A percentile compares a stretch with the other conserved stretches of the same genome.
These are phyloP conservation scores for Procavia capensis DNA, from an alignment of 2,113 vertebrate genomes.

Conservation along the genomic window DNA sequence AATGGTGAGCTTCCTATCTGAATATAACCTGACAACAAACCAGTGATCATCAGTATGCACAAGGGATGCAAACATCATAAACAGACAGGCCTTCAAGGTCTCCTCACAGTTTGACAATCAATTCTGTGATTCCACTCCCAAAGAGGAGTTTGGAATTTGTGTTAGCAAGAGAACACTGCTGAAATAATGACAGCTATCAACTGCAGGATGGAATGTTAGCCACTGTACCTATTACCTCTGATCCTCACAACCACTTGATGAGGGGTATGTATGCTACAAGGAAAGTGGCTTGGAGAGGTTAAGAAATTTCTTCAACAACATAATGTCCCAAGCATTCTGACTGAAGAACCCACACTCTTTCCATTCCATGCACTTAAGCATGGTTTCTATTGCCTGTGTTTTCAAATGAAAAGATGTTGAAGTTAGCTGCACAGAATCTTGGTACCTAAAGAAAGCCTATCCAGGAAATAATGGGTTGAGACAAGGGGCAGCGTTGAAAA, in stretches of 20 bases:
- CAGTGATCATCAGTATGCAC: not conserved
- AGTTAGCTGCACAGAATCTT: not conserved
- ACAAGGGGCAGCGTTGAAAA: slow-evolving; percentile 12
- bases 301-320: not conserved
- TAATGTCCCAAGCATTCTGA: slow-evolving; percentile 21
- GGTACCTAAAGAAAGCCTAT: not conserved
- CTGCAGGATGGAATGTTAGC: not conserved
- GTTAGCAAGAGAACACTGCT: not conserved
- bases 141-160: slow-evolving; percentile 1
- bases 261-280: slow-evolving; percentile 1
- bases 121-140: slow-evolving; percentile 4
- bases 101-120: not conserved
- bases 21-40: slow-evolving; percentile 5
- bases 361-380: not conserved
- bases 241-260: not conserved
- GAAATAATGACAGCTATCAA: not conserved
- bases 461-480: slow-evolving; percentile 30
- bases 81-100: not conserved
- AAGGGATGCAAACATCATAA: slow-evolving; percentile 1
- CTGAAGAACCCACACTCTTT: not conserved
- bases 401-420: slow-evolving; percentile 23
- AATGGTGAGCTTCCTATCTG: slow-evolving; percentile 15
- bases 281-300: not conserved
- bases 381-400: not conserved
- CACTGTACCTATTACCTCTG: not conserved